These are phyloP conservation scores for Hassar affinis DNA, from an alignment of 2,113 vertebrate genomes.

Conservation along the genomic window DNA sequence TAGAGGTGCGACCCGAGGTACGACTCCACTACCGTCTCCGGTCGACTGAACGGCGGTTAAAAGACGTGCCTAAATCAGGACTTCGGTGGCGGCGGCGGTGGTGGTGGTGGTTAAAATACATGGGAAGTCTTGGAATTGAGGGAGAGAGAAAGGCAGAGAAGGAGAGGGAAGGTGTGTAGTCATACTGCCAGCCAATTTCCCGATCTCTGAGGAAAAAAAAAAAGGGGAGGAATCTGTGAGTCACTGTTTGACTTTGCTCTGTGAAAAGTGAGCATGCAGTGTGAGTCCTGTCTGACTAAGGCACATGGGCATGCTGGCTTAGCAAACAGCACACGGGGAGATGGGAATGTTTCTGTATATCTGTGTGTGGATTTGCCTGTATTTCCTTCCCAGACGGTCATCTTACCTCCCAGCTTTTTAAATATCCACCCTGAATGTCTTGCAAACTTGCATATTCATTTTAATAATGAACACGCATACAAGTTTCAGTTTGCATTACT, in stretches of 20 bases:
- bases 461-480: no score
- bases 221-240: conserved; percentile 74
- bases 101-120: no score
- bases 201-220: conserved; percentile 43
- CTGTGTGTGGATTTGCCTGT: conserved; percentile 23
- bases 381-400: not conserved
- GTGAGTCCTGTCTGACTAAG: conserved; percentile 63
- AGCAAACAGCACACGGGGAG: conserved; percentile 19
- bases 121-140: not conserved
- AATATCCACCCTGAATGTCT: not conserved
- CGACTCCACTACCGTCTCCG: conserved; percentile 49
- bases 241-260: conserved; percentile 76
- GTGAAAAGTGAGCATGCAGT: conserved; percentile 68
- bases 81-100: no score
- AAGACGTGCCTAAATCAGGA: not conserved
- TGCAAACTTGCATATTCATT: not conserved
- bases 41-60: not conserved
- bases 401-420: no score
- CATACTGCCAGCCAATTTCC: conserved; percentile 55
- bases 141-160: conserved; percentile 27
- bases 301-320: conserved; percentile 37
- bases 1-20: conserved; percentile 40
- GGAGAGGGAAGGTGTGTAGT: conserved; percentile 51
- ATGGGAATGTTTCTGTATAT: not conserved
- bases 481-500: no score